Evolutionary conservation across 2,888 invertebrate species (phyloP).

Genomic region (Tiphia femorata): DNA sequence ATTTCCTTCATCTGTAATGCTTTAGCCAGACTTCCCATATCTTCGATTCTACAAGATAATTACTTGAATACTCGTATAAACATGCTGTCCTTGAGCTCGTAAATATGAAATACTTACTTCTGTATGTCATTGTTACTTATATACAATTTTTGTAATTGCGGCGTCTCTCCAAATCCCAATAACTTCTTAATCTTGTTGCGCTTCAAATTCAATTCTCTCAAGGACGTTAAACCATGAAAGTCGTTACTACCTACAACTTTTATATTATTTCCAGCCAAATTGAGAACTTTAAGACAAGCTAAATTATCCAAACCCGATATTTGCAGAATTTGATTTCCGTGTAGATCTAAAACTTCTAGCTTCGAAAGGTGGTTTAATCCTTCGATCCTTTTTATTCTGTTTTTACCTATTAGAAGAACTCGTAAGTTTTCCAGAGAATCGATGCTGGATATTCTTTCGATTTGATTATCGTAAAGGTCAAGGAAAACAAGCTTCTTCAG

Average conservation of each 20-base stretch:
- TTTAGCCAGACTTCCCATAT: slow-evolving; percentile 86
- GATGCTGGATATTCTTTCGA: slow-evolving; percentile 86
- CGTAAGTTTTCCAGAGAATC: slow-evolving; percentile 83
- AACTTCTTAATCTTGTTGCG: slow-evolving; percentile 86
- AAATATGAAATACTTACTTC: slow-evolving; percentile 69
- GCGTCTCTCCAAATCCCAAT: slow-evolving; percentile 83
- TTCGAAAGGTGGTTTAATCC: slow-evolving; percentile 80
- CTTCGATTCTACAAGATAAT: slow-evolving; percentile 79
- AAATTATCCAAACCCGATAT: slow-evolving; percentile 79
- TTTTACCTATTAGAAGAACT: slow-evolving; percentile 92
- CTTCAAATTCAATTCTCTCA: slow-evolving; percentile 90
- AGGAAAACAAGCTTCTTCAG: slow-evolving; percentile 88
- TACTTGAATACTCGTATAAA: neutral
- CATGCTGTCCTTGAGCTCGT: neutral
- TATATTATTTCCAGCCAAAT: slow-evolving; percentile 93
- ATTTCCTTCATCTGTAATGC: slow-evolving; percentile 84
- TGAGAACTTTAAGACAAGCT: slow-evolving; percentile 87
- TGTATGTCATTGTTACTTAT: slow-evolving; percentile 85
- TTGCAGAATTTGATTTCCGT: slow-evolving; percentile 89
- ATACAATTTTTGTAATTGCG: slow-evolving; percentile 82
- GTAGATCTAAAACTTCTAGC: slow-evolving; percentile 91
- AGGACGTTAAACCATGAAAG: slow-evolving; percentile 80
- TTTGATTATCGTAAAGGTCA: slow-evolving; percentile 94
- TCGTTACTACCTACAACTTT: slow-evolving; percentile 82
- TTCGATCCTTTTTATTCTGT: slow-evolving; percentile 86